phyloP scores from a whole-genome alignment of 2,113 vertebrate genomes.

The Vicugna pacos region DNA sequence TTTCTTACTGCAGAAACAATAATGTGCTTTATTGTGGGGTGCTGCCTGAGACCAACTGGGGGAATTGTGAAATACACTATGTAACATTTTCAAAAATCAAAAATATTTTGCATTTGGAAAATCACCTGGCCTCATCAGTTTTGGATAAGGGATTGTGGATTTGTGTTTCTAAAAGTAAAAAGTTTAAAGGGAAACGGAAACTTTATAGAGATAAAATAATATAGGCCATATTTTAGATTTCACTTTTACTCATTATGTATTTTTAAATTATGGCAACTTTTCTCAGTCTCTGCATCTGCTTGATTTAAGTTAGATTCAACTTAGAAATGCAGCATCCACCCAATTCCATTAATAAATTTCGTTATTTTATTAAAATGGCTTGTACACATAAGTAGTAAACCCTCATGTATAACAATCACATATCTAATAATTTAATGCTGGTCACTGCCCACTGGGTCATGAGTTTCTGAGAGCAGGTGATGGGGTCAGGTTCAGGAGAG shows the following conservation, averaged over 20 bases:
- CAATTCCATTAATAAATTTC: neutral
- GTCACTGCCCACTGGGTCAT: neutral
- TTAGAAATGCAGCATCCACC: neutral
- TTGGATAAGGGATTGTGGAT: neutral
- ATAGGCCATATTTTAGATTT: neutral
- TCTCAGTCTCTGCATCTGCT: neutral
- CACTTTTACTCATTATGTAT: neutral
- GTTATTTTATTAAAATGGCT: neutral
- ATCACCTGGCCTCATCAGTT: neutral
- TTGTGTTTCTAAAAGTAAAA: neutral
- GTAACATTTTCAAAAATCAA: neutral
- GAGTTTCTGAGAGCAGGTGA: neutral
- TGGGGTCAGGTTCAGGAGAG: neutral
- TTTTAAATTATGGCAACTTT: conserved; percentile 45
- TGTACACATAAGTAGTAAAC: neutral
- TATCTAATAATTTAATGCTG: neutral
- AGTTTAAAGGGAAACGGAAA: conserved; percentile 27
- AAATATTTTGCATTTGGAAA: conserved; percentile 40
- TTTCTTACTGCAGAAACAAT: neutral
- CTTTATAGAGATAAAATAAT: conserved; percentile 26
- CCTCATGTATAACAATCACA: neutral
- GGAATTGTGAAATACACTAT: neutral
- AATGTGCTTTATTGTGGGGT: neutral
- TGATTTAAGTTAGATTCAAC: conserved; percentile 17
- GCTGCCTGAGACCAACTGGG: neutral